Conservation (phyloP, 2,113 vertebrate species). For the Daphoenositta chrysoptera region DNA sequence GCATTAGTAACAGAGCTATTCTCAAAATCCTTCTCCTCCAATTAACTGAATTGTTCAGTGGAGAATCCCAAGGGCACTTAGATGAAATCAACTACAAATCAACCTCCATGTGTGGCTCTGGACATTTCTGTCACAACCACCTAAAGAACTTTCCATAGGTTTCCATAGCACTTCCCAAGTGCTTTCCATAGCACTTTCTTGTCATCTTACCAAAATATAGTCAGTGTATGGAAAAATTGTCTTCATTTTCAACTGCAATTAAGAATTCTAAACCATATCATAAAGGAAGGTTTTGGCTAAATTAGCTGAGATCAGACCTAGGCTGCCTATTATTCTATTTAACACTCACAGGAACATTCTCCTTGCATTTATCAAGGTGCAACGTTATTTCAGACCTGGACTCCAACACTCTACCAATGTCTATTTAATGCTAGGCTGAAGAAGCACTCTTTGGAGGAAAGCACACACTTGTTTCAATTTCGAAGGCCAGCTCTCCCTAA, state of each 20-base stretch:
- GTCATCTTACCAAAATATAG: background rate
- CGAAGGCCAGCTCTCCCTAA: background rate
- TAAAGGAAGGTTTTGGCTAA: background rate
- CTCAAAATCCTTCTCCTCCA: background rate
- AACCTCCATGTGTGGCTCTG: background rate
- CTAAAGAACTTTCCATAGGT: background rate
- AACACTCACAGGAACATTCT: background rate
- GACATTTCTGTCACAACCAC: background rate
- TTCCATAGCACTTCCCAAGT: too few relatives aligned
- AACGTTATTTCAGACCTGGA: background rate
- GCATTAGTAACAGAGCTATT: background rate
- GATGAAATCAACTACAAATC: background rate
- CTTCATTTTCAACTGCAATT: background rate
- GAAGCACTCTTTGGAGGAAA: background rate
- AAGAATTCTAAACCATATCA: background rate
- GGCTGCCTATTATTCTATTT: background rate
- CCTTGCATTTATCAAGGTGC: background rate
- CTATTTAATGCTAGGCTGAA: background rate
- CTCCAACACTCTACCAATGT: background rate
- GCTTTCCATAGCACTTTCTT: background rate
- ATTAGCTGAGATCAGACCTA: background rate
- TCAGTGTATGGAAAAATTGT: background rate
- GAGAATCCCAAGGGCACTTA: background rate
- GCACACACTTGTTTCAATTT: background rate
- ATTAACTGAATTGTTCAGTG: background rate